A percentile compares a stretch with the other conserved stretches of the same genome.
phyloP scores from a whole-genome alignment of 2,113 vertebrate genomes.

The Ictalurus furcatus region DNA sequence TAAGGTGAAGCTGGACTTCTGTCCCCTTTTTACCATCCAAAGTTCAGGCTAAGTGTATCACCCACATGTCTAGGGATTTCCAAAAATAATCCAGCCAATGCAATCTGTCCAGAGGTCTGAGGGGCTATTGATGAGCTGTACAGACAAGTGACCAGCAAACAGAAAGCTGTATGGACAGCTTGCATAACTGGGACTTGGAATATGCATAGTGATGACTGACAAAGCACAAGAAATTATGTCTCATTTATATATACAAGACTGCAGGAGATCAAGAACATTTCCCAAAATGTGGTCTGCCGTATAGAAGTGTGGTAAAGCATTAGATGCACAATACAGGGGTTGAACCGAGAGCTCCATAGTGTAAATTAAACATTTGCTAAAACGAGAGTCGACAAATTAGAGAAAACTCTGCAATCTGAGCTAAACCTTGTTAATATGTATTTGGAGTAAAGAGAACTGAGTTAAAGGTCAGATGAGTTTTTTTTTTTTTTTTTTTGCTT shows the following conservation, averaged over 20 bases:
- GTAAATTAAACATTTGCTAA: neutral
- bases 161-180: neutral
- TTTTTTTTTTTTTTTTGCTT: conserved; percentile 7
- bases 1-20: conserved; percentile 5
- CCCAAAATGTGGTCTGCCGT: neutral
- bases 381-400: neutral
- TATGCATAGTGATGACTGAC: neutral
- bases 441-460: neutral
- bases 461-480: conserved; percentile 40
- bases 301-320: neutral
- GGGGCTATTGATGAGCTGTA: conserved; percentile 47
- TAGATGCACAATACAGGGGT: neutral
- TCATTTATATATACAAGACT: neutral
- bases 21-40: conserved; percentile 48
- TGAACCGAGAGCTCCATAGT: neutral
- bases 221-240: neutral
- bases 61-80: conserved; percentile 51
- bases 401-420: neutral
- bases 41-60: conserved; percentile 56
- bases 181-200: neutral
- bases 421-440: neutral
- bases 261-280: neutral
- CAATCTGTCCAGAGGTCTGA: conserved; percentile 35
- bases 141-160: conserved; percentile 16
- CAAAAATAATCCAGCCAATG: conserved; percentile 65